phyloP scores from a whole-genome alignment of 1,140 invertebrate species.

The Platorchestia sp. region DNA sequence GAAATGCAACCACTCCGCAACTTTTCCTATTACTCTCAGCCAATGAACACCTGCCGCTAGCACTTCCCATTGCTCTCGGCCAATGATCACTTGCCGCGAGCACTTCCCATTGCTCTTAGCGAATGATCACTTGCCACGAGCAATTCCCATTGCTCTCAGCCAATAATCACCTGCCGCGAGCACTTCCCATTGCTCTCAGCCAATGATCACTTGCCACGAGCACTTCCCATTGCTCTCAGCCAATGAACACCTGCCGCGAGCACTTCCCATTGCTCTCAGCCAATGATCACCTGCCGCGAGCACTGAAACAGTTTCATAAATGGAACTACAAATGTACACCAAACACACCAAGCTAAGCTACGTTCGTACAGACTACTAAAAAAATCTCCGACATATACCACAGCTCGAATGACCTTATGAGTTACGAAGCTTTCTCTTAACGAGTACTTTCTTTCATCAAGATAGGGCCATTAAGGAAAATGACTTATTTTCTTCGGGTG shows the following conservation, averaged over 20 bases:
- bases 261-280: neutral
- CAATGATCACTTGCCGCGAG: too few species aligned
- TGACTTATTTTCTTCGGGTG: neutral
- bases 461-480: neutral
- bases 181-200: too few species aligned
- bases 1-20: neutral
- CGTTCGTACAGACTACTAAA: neutral
- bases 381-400: neutral
- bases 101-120: too few species aligned
- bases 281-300: neutral
- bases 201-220: too few species aligned
- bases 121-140: too few species aligned
- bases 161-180: too few species aligned
- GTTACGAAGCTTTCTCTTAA: neutral
- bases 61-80: too few species aligned
- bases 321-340: neutral
- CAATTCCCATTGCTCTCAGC: too few species aligned
- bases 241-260: too few species aligned
- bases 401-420: constrained; percentile 38
- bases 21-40: too few species aligned
- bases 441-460: neutral
- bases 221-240: too few species aligned
- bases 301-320: neutral
- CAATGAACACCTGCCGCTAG: too few species aligned
- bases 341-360: constrained; percentile 5